These are phyloP conservation scores for Rambutsinella grinnellia DNA, from an alignment of 2,888 invertebrate genomes.

Conservation along the genomic window DNA sequence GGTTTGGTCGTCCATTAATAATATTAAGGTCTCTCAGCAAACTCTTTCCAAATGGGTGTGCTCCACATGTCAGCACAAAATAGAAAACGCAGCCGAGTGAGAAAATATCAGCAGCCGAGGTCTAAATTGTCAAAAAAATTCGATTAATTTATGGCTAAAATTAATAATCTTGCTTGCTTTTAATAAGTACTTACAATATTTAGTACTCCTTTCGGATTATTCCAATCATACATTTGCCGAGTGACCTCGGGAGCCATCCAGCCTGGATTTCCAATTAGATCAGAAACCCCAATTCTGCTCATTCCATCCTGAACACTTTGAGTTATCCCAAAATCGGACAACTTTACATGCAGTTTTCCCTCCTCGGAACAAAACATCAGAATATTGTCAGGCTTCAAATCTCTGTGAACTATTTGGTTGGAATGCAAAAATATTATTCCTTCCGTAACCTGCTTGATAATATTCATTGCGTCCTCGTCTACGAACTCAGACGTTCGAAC, in stretches of 20 bases:
- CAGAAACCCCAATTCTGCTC: neutral
- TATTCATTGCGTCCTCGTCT: neutral
- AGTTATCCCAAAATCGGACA: neutral
- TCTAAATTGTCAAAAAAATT: neutral
- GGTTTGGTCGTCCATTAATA: neutral
- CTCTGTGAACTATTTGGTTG: neutral
- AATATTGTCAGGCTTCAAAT: neutral
- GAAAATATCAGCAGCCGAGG: constrained; percentile 93
- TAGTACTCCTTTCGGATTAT: neutral
- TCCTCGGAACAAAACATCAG: neutral
- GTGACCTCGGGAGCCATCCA: neutral
- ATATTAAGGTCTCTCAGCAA: neutral
- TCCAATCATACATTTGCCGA: neutral
- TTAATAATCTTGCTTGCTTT: neutral
- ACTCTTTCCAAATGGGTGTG: constrained; percentile 87
- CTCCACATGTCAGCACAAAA: constrained; percentile 90
- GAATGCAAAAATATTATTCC: neutral
- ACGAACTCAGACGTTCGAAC: neutral
- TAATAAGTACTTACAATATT: neutral
- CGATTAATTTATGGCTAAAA: no score
- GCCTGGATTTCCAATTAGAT: neutral
- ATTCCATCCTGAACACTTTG: neutral
- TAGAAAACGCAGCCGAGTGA: constrained; percentile 97
- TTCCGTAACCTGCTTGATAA: neutral
- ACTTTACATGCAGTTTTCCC: neutral